Conservation (phyloP, 2,888 invertebrate genomes). For the Cephonodes hylas region DNA sequence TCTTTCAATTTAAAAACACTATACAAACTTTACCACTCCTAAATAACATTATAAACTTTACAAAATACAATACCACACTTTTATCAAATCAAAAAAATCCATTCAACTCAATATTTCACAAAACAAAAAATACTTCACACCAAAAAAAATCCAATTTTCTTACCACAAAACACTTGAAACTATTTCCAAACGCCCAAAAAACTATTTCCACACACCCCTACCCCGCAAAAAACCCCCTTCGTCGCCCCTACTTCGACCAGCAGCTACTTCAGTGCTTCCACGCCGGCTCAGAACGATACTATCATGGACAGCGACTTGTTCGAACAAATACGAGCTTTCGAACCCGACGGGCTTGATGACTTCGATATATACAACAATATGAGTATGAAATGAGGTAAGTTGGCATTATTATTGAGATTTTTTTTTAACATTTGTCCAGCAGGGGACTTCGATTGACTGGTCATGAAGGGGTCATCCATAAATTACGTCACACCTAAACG, state of each 20-base stretch:
- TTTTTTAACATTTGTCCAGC: no score
- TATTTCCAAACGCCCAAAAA: slow-evolving; percentile 11
- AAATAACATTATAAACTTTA: no score
- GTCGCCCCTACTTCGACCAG: slow-evolving; percentile 10
- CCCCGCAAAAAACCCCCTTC: no score
- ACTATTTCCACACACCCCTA: not conserved
- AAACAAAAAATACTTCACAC: slow-evolving; percentile 9
- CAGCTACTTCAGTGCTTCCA: slow-evolving; percentile 67
- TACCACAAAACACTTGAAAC: no score
- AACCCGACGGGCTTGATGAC: slow-evolving; percentile 65
- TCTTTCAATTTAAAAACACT: no score
- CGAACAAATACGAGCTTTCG: slow-evolving; percentile 69
- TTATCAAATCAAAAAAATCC: not conserved
- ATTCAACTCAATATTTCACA: not conserved
- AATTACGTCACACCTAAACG: no score
- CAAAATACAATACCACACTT: no score
- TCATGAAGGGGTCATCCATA: not conserved
- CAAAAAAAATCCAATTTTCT: no score
- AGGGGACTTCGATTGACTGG: not conserved
- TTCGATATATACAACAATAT: slow-evolving; percentile 64
- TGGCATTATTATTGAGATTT: not conserved
- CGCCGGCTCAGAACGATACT: slow-evolving; percentile 62
- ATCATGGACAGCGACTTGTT: slow-evolving; percentile 73
- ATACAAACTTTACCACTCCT: no score
- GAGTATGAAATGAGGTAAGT: slow-evolving; percentile 64